phyloP scores from a whole-genome alignment of 2,888 invertebrate genomes.

The Dioctria rufipes region DNA sequence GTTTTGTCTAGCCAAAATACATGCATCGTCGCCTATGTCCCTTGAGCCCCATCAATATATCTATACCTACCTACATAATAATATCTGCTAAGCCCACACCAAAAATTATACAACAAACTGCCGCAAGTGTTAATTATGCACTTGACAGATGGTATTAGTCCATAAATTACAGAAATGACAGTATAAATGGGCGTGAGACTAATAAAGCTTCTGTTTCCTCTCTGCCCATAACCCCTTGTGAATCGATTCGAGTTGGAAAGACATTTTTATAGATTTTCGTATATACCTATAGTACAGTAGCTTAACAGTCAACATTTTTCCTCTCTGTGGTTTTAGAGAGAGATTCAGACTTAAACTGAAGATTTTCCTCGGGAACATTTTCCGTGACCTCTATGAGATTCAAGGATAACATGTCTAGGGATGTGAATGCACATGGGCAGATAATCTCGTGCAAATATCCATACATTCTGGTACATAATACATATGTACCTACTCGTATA shows the following conservation, averaged over 20 bases:
- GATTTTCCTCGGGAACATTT: slow-evolving; percentile 49
- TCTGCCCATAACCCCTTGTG: neutral
- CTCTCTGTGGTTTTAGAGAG: slow-evolving; percentile 25
- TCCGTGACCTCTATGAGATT: slow-evolving; percentile 46
- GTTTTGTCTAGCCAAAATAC: too few species aligned
- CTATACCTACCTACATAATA: neutral
- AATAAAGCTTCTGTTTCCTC: slow-evolving; percentile 20
- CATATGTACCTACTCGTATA: slow-evolving; percentile 10
- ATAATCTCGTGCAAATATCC: neutral
- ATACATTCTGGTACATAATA: too few species aligned
- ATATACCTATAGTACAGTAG: neutral
- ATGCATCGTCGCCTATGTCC: too few species aligned
- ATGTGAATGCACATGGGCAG: slow-evolving; percentile 5
- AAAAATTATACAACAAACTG: slow-evolving; percentile 55
- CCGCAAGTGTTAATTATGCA: slow-evolving; percentile 59
- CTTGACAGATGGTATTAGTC: slow-evolving; percentile 59
- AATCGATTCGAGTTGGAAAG: neutral
- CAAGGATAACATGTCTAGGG: slow-evolving; percentile 19
- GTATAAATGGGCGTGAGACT: slow-evolving; percentile 52
- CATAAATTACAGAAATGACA: slow-evolving; percentile 57
- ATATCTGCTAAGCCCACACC: slow-evolving; percentile 26
- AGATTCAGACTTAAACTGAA: slow-evolving; percentile 26
- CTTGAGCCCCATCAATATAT: too few species aligned
- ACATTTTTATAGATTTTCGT: slow-evolving; percentile 21
- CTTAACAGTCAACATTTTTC: slow-evolving; percentile 40